Evolutionary conservation across 2,113 vertebrate species (phyloP).

Genomic region (Cottus gobio): DNA sequence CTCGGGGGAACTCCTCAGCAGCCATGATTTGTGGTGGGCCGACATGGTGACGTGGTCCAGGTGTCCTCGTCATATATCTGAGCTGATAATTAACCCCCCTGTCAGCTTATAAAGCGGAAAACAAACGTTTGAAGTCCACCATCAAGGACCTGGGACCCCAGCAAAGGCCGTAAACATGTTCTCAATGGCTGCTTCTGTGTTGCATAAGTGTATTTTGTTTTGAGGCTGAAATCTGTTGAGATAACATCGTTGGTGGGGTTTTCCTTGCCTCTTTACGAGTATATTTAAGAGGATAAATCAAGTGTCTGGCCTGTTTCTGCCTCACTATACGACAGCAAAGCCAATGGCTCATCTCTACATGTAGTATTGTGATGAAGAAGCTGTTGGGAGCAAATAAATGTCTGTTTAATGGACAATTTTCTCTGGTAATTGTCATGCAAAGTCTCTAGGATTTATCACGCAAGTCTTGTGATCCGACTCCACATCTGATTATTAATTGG

Average conservation of each 20-base stretch:
- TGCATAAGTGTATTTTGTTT: constrained; percentile 1
- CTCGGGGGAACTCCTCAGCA: too few relatives aligned
- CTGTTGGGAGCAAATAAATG: background rate
- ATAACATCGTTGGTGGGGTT: background rate
- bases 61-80: constrained; percentile 47
- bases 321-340: too few relatives aligned
- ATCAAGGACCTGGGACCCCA: background rate
- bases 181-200: background rate
- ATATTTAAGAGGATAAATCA: background rate
- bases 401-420: background rate
- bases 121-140: background rate
- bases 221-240: background rate
- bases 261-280: too few relatives aligned
- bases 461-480: background rate
- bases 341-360: background rate
- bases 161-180: background rate
- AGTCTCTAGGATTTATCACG: background rate
- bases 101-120: background rate
- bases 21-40: constrained; percentile 1
- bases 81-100: constrained; percentile 20
- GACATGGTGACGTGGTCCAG: constrained; percentile 16
- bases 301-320: background rate
- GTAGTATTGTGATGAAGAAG: background rate
- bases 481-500: background rate
- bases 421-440: background rate